phyloP scores from a whole-genome alignment of 2,113 vertebrate genomes.

The Saimiri boliviensis region DNA sequence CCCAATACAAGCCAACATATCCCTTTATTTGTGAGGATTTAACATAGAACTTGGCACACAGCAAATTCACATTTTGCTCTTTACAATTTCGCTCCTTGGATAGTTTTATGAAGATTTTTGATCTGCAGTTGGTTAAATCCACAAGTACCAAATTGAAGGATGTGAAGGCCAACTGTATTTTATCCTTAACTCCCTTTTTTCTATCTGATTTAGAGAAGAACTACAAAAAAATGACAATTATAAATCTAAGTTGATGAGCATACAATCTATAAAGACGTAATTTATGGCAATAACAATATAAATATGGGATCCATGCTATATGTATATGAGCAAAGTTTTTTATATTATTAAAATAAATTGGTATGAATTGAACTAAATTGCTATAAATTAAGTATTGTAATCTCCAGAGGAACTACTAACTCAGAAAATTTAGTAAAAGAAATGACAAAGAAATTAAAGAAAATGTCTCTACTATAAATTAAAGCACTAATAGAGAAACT shows the following conservation, averaged over 20 bases:
- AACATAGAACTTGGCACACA: not conserved
- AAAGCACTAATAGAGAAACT: not conserved
- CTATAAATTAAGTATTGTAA: not conserved
- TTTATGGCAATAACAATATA: not conserved
- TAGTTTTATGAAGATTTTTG: not conserved
- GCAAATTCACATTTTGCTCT: not conserved
- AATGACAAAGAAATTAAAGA: not conserved
- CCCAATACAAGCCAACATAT: too few species aligned
- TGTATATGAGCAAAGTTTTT: not conserved
- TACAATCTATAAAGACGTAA: not conserved
- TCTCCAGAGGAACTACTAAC: not conserved
- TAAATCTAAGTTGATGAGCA: not conserved
- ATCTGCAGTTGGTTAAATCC: not conserved
- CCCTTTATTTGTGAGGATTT: not conserved
- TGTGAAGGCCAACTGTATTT: not conserved
- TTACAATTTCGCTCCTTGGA: not conserved
- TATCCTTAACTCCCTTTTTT: not conserved
- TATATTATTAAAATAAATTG: not conserved
- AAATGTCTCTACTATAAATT: not conserved
- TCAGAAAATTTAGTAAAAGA: not conserved
- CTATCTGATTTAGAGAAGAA: not conserved
- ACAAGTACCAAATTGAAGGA: not conserved
- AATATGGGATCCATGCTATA: not conserved
- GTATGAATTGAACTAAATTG: not conserved
- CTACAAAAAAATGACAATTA: not conserved